Evolutionary conservation across 2,888 invertebrate species (phyloP).

Genomic region (Ceratothoa steindachneri): DNA sequence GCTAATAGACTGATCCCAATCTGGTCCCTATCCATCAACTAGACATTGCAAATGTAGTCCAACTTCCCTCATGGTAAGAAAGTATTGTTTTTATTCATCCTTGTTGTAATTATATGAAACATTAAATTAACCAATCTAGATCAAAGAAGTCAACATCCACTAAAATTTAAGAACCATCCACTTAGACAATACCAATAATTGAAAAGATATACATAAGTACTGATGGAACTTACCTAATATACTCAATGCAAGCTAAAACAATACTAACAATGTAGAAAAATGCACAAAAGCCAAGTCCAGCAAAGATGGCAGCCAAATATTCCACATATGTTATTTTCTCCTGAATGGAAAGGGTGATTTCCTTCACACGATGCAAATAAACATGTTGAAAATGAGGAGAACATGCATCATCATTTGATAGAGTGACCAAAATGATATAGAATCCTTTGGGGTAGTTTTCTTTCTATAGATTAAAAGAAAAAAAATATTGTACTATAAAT

Average conservation of each 20-base stretch:
- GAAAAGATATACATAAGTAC: no score
- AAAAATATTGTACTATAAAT: neutral
- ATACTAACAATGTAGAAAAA: conserved; percentile 41
- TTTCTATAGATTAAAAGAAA: conserved; percentile 19
- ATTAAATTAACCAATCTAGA: no score
- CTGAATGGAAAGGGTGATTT: conserved; percentile 22
- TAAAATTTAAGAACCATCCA: no score
- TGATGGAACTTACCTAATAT: conserved; percentile 40
- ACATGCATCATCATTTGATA: conserved; percentile 39
- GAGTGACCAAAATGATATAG: conserved; percentile 28
- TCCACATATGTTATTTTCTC: conserved; percentile 35
- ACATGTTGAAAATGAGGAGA: conserved; percentile 27
- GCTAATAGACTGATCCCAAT: no score
- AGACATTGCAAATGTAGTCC: no score
- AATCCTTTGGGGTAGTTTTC: conserved; percentile 35
- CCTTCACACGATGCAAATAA: conserved; percentile 28
- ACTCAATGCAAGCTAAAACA: conserved; percentile 29
- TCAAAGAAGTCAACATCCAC: no score
- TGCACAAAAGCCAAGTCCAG: conserved; percentile 43
- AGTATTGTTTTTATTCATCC: no score
- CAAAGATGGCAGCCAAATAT: conserved; percentile 42
- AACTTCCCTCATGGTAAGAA: no score
- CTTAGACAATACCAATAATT: no score
- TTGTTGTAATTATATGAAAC: no score
- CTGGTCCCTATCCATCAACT: no score